These are phyloP conservation scores for Trichogramma dendrolimi DNA, from an alignment of 2,888 invertebrate species.

Conservation along the genomic window DNA sequence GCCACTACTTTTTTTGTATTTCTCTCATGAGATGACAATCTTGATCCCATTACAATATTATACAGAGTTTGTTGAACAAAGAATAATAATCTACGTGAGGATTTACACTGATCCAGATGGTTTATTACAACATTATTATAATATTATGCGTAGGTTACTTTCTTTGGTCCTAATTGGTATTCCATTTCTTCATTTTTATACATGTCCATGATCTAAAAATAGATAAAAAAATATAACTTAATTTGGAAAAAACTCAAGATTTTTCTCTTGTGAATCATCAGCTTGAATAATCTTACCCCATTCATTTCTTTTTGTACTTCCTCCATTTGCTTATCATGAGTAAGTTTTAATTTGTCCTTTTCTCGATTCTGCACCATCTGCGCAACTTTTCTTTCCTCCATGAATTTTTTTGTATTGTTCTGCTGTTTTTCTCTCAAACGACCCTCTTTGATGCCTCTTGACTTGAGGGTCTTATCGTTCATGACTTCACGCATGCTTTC, in stretches of 20 bases:
- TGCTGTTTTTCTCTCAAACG: conserved; percentile 91
- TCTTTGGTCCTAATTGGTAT: conserved; percentile 81
- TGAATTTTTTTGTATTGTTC: conserved; percentile 95
- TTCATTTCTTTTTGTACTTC: conserved; percentile 84
- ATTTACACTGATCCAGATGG: conserved; percentile 13
- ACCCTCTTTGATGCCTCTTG: conserved; percentile 94
- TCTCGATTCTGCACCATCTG: conserved; percentile 88
- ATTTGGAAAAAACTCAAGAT: background rate
- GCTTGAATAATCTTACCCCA: conserved; percentile 59
- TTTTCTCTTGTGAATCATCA: background rate
- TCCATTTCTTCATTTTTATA: conserved; percentile 91
- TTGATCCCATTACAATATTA: conserved; percentile 47
- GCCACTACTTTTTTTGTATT: conserved; percentile 13
- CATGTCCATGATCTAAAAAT: conserved; percentile 78
- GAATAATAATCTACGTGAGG: conserved; percentile 39
- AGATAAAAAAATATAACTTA: conserved; percentile 5
- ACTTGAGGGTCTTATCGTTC: conserved; percentile 93
- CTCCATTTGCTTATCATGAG: conserved; percentile 88
- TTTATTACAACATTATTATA: conserved; percentile 16
- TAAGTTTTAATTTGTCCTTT: conserved; percentile 84
- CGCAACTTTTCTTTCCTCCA: conserved; percentile 87
- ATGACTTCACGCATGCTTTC: conserved; percentile 94
- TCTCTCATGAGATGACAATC: conserved; percentile 37
- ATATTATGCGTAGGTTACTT: conserved; percentile 81
- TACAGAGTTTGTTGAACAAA: conserved; percentile 47